Percentiles rank a stretch among this genome's conserved stretches.
These are phyloP conservation scores for Pristionchus japonicus DNA, from an alignment of 2,888 invertebrate species.

Conservation along the genomic window DNA sequence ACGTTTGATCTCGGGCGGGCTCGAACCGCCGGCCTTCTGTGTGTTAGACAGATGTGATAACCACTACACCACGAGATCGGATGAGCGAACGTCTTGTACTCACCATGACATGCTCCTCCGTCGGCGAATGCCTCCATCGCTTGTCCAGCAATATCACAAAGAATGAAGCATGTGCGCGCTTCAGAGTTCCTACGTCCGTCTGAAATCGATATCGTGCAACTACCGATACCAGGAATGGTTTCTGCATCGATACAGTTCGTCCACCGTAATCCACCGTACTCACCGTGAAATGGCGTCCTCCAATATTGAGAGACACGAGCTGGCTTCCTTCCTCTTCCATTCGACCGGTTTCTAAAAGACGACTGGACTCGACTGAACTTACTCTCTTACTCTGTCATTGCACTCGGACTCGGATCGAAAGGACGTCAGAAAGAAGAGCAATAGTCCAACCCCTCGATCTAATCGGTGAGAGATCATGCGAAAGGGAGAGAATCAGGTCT, in stretches of 20 bases:
- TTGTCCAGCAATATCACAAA: slow-evolving; percentile 32
- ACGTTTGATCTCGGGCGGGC: slow-evolving; percentile 61
- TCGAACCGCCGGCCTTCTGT: slow-evolving; percentile 66
- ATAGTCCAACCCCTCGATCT: not conserved
- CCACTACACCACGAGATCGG: slow-evolving; percentile 57
- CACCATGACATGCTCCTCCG: slow-evolving; percentile 37
- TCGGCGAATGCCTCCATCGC: slow-evolving; percentile 39
- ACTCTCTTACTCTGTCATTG: not conserved
- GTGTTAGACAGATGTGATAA: slow-evolving; percentile 68
- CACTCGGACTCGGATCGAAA: not conserved
- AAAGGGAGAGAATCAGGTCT: too few species aligned
- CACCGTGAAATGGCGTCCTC: slow-evolving; percentile 30
- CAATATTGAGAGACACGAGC: slow-evolving; percentile 35
- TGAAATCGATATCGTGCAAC: not conserved
- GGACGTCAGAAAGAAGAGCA: not conserved
- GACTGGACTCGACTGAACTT: not conserved
- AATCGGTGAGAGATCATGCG: not conserved
- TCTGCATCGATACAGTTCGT: not conserved
- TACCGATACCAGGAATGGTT: too few species aligned
- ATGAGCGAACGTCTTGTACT: not conserved
- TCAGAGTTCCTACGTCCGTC: slow-evolving; percentile 2
- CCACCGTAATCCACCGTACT: not conserved
- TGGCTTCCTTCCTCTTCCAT: not conserved
- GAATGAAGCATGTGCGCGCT: slow-evolving; percentile 26
- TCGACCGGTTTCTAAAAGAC: not conserved